These are phyloP conservation scores for Eristalis intricaria DNA, from an alignment of 2,888 invertebrate genomes.

Conservation along the genomic window DNA sequence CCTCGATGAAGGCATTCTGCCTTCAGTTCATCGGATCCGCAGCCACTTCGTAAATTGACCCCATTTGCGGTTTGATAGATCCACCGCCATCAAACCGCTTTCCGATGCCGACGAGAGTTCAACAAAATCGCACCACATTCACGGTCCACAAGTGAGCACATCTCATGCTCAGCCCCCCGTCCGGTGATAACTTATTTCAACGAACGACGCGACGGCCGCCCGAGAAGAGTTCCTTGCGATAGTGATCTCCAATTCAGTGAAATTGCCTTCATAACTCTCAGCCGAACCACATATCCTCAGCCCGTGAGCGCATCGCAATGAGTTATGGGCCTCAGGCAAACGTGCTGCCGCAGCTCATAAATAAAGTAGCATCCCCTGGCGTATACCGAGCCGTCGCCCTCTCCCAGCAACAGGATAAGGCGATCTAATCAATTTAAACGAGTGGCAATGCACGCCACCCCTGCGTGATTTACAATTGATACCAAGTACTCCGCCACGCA, in stretches of 20 bases:
- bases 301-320: slow-evolving; percentile 26
- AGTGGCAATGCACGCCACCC: slow-evolving; percentile 1
- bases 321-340: slow-evolving; percentile 24
- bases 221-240: neutral
- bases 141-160: neutral
- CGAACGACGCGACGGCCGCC: neutral
- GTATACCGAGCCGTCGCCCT: neutral
- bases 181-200: neutral
- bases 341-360: slow-evolving; percentile 28
- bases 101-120: neutral
- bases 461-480: slow-evolving; percentile 41
- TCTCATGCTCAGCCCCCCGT: neutral
- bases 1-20: too few species aligned
- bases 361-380: slow-evolving; percentile 14
- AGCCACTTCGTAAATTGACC: too few species aligned
- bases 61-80: too few species aligned
- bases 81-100: too few species aligned
- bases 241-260: slow-evolving; percentile 7
- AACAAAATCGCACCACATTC: neutral
- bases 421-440: slow-evolving; percentile 46
- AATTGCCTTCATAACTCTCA: slow-evolving; percentile 34
- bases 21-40: neutral
- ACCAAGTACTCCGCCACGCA: neutral
- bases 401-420: slow-evolving; percentile 5
- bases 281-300: slow-evolving; percentile 14